Base-by-base conservation (phyloP, 2,888 invertebrate genomes). In the Protodeltote pygarga region DNA sequence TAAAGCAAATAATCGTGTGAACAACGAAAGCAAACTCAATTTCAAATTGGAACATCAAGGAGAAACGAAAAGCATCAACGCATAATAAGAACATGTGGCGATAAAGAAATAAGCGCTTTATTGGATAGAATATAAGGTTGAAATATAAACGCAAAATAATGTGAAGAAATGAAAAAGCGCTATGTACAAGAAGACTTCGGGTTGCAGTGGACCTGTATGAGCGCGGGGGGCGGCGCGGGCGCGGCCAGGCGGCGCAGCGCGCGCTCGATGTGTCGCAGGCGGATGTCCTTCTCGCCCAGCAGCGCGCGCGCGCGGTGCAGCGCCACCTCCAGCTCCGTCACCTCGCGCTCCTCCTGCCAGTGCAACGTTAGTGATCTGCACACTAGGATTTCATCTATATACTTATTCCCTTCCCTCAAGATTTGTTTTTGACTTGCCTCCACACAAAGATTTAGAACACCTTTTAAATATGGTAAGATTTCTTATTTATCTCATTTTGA, bases 261-360 rank as follows among this genome's bases (percentile, higher is more conserved):
- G 62, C 96, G 95, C 79, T 97, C 96, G 75, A 97, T 91, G 79
- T 97, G 96, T 2, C 96, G 92, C 75, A 97, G 86, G 11, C 97
- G 92, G 38, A 97, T 97, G 38, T 96, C 96, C 82, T 97, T 97
- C 83, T 97, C 97, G 8, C 96, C 96, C 11, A 97, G 89, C 20
- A 97, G 84, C 3, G 96, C 96, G 1, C 95, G 93, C 1, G 97
- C 97, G 0, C 97, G 94, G 87, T 97, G 96, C 28, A 97, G 82
- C 45, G 96, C 96, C 50, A 97, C 96, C 81, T 97, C 97, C 93
- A 97, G 95, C 73, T 97, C 97, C 0, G 96, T 96, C 1, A 96
- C 87, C 58, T 96, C 96, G 51, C 96, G 95, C 80, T 96, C 96
- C 83, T 97, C 96, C 94, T 96, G 63, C 19, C 41, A 8, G 8